Evolutionary conservation across 2,113 vertebrate species (phyloP).

Genomic region (Odontesthes bonariensis): DNA sequence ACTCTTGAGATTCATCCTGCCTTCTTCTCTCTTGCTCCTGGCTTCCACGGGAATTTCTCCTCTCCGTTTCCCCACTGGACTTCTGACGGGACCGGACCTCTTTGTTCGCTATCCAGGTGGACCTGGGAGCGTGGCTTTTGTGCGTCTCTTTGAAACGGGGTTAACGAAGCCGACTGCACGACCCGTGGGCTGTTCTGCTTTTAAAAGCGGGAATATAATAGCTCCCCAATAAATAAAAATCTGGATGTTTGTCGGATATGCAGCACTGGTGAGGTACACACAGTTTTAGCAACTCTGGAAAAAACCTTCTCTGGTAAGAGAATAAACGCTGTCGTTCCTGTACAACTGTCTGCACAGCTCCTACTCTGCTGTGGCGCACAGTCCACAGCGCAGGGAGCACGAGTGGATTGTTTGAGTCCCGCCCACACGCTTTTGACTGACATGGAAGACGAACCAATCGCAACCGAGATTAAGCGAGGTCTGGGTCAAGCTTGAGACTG

Average conservation of each 20-base stretch:
- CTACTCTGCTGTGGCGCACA: slow-evolving; percentile 61
- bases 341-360: slow-evolving; percentile 48
- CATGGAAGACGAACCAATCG: slow-evolving; percentile 64
- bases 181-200: slow-evolving; percentile 17
- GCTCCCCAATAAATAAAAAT: slow-evolving; percentile 17
- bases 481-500: slow-evolving; percentile 9
- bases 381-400: slow-evolving; percentile 63
- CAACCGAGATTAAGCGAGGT: not conserved
- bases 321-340: slow-evolving; percentile 32
- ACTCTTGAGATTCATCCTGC: slow-evolving; percentile 78
- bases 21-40: slow-evolving; percentile 30
- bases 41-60: slow-evolving; percentile 50
- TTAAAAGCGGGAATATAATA: slow-evolving; percentile 3
- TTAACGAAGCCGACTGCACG: slow-evolving; percentile 43
- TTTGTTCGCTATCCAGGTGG: slow-evolving; percentile 69
- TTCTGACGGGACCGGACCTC: slow-evolving; percentile 57
- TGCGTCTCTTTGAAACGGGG: slow-evolving; percentile 36
- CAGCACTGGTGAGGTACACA: not conserved
- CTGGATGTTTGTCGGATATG: slow-evolving; percentile 18
- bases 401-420: slow-evolving; percentile 77
- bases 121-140: slow-evolving; percentile 51
- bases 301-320: slow-evolving; percentile 42
- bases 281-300: slow-evolving; percentile 22
- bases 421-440: slow-evolving; percentile 66
- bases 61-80: slow-evolving; percentile 53